Evolutionary conservation across 2,113 vertebrate genomes (phyloP).

Genomic region (Isurus oxyrinchus): DNA sequence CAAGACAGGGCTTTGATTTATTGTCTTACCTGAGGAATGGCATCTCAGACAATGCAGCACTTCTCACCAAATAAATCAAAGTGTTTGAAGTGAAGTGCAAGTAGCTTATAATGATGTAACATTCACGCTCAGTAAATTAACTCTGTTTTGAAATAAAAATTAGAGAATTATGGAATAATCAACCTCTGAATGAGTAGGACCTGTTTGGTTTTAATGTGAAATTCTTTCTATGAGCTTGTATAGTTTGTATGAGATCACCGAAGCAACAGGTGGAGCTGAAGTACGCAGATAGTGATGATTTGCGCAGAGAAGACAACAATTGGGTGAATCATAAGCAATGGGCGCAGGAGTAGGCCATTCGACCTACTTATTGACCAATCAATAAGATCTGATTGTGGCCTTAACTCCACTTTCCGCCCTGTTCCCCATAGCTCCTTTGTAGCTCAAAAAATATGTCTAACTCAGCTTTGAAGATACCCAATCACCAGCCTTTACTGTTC

Average conservation of each 20-base stretch:
- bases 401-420: too few relatives aligned
- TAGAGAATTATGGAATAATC: background rate
- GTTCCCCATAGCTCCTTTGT: too few relatives aligned
- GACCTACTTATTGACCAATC: too few relatives aligned
- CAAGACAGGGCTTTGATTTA: background rate
- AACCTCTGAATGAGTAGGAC: background rate
- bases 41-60: background rate
- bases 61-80: background rate
- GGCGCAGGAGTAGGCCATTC: too few relatives aligned
- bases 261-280: background rate
- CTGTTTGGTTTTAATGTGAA: background rate
- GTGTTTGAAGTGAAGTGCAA: background rate
- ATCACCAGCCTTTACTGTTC: too few relatives aligned
- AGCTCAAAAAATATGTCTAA: too few relatives aligned
- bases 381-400: too few relatives aligned
- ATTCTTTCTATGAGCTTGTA: background rate
- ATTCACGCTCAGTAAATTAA: background rate
- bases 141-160: background rate
- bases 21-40: background rate
- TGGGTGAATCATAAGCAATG: background rate
- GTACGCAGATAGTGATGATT: background rate
- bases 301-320: background rate
- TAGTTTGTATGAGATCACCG: background rate
- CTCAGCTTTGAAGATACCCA: too few relatives aligned
- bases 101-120: background rate